These are phyloP conservation scores for Pediacus dermestoides DNA, from an alignment of 2,888 invertebrate genomes.

Conservation along the genomic window DNA sequence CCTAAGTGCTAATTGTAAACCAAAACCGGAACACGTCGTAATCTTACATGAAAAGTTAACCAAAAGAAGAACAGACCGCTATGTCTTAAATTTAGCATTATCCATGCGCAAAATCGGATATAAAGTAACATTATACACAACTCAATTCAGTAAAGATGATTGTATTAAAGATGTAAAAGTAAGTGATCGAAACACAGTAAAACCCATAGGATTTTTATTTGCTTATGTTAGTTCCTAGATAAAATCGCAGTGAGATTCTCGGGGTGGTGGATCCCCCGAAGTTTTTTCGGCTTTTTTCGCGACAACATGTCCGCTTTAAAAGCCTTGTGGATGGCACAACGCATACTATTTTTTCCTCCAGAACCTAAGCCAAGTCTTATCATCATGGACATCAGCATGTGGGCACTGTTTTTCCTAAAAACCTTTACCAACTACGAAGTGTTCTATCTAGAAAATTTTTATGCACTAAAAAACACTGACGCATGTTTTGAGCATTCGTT, in stretches of 20 bases:
- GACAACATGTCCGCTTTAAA: constrained; percentile 27
- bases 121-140: constrained; percentile 39
- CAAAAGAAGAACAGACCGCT: constrained; percentile 38
- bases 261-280: constrained; percentile 41
- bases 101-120: constrained; percentile 38
- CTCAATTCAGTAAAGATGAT: constrained; percentile 33
- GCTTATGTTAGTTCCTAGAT: constrained; percentile 27
- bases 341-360: constrained; percentile 36
- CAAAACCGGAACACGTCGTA: constrained; percentile 34
- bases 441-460: constrained; percentile 37
- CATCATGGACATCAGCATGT: constrained; percentile 37
- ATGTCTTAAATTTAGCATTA: constrained; percentile 39
- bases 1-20: no score
- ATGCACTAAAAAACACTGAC: constrained; percentile 27
- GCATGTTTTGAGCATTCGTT: constrained; percentile 33
- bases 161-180: constrained; percentile 38
- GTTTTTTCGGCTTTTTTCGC: constrained; percentile 32
- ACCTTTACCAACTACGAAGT: constrained; percentile 35
- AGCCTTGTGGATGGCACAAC: constrained; percentile 37
- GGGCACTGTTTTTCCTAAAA: constrained; percentile 38
- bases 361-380: constrained; percentile 36
- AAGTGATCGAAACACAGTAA: constrained; percentile 19
- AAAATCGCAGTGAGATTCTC: constrained; percentile 32
- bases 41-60: constrained; percentile 41
- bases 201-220: constrained; percentile 13